Base-by-base conservation (phyloP, 2,888 invertebrate genomes). In the Melieria picta region DNA sequence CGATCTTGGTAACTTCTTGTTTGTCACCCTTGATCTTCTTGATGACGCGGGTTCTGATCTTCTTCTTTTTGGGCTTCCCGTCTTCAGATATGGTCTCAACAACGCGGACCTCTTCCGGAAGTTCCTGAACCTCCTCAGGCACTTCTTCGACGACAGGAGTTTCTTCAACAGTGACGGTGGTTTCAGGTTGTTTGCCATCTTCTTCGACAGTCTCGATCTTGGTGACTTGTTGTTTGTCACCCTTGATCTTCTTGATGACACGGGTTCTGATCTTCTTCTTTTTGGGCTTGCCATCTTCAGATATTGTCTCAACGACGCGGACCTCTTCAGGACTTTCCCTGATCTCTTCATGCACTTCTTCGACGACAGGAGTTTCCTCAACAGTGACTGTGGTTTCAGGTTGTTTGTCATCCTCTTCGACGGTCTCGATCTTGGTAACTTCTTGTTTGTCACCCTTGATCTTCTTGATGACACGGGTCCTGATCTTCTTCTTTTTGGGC, bases 201-300 rank as follows among this genome's bases (percentile, higher is more conserved):
- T 76, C 76, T 64, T 76, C 76, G n/a, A 76, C 70, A 0, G 76
- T 76, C 48, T 74, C 76, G 7, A 76, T 74, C 72, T 76, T 76
- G 48, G 76, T 76, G 48, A 76, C 72, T 66, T 76, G 74, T 66
- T 75, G 75, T 7, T 74, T 74, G 64, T 68, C 76, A 55, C 73
- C 74, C 74, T 74, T 74, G 47, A 76, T 70, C 70, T 76, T 74
- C 13, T 76, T 76, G 65, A 76, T 76, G 5, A 76, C 68, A 16
- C 76, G 76, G n/a, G 76, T 76, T 11, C 76, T 73, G 1, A 76
- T 75, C 72, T 75, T 76, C 70, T 69, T 76, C 16, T 75, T 75
- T 45, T 64, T 74, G 0, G 75, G 76, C 16, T 62, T 75, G 7
- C 76, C 76, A 7, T 74, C 76, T 69, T 76, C 76, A 4, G 71